phyloP scores from a whole-genome alignment of 92 coral and sea anemone species.

The Muricea muricata region DNA sequence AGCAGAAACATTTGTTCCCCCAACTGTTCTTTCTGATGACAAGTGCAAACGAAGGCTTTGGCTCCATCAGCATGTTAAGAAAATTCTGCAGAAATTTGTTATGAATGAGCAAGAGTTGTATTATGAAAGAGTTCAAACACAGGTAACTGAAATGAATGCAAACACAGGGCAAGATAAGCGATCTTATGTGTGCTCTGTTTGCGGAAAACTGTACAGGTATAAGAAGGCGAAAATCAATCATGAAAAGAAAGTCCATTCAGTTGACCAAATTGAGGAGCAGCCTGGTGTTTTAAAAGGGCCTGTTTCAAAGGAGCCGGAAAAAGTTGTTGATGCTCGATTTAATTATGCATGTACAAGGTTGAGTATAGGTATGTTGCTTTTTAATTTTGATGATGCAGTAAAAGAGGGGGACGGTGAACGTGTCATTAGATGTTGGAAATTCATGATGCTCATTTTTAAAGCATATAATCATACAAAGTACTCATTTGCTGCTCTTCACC shows the following conservation, averaged over 20 bases:
- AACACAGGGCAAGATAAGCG: too few relatives aligned
- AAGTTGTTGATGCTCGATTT: constrained; percentile 55
- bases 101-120: constrained; percentile 58
- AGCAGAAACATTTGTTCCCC: constrained; percentile 31
- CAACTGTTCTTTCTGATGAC: constrained; percentile 5
- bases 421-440: constrained; percentile 64
- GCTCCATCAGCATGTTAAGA: constrained; percentile 62
- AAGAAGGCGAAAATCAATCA: constrained; percentile 59
- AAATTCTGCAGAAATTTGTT: constrained; percentile 49
- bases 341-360: constrained; percentile 63
- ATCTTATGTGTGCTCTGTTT: constrained; percentile 65
- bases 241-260: constrained; percentile 28
- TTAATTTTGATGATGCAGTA: constrained; percentile 76
- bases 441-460: constrained; percentile 46
- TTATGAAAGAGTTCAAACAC: neutral
- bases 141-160: neutral
- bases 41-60: constrained; percentile 41
- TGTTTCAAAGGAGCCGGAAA: too few relatives aligned
- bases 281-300: neutral
- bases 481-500: constrained; percentile 69
- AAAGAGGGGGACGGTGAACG: constrained; percentile 76
- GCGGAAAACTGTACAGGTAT: constrained; percentile 65
- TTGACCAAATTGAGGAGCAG: neutral
- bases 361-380: constrained; percentile 50
- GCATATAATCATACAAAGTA: constrained; percentile 64